Percentiles rank a stretch among this genome's conserved stretches.
These are phyloP conservation scores for Blomia tropicalis DNA, from an alignment of 2,888 invertebrate genomes.

Conservation along the genomic window DNA sequence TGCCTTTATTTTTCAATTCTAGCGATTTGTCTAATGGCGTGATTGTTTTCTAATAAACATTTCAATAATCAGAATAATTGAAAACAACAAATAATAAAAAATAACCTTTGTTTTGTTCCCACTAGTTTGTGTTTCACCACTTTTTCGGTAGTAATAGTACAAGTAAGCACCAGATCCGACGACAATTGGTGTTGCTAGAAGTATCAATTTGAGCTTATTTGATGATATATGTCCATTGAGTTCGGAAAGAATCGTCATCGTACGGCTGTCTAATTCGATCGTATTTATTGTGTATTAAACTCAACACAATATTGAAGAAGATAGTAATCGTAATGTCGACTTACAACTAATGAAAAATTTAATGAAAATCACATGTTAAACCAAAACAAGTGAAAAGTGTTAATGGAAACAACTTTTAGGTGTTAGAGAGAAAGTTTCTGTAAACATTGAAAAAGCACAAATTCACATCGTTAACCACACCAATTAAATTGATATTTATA, in stretches of 20 bases:
- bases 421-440: too few species aligned
- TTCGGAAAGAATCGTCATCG: not conserved
- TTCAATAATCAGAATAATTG: not conserved
- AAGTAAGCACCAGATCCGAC: conserved; percentile 6
- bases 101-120: too few species aligned
- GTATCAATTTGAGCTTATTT: not conserved
- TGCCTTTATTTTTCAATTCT: conserved; percentile 39
- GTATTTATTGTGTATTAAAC: not conserved
- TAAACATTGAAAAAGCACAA: too few species aligned
- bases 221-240: not conserved
- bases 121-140: not conserved
- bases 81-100: too few species aligned
- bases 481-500: too few species aligned
- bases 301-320: not conserved
- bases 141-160: conserved; percentile 2
- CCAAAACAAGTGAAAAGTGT: not conserved
- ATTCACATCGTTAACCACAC: too few species aligned
- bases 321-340: too few species aligned
- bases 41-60: not conserved
- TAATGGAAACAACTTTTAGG: too few species aligned
- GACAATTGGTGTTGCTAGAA: conserved; percentile 13
- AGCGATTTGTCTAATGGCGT: conserved; percentile 43
- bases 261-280: not conserved
- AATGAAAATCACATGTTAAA: not conserved
- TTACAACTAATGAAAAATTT: too few species aligned